Evolutionary conservation across 1,140 invertebrate genomes (phyloP).

Genomic region (Trypoxylus dichotomus): DNA sequence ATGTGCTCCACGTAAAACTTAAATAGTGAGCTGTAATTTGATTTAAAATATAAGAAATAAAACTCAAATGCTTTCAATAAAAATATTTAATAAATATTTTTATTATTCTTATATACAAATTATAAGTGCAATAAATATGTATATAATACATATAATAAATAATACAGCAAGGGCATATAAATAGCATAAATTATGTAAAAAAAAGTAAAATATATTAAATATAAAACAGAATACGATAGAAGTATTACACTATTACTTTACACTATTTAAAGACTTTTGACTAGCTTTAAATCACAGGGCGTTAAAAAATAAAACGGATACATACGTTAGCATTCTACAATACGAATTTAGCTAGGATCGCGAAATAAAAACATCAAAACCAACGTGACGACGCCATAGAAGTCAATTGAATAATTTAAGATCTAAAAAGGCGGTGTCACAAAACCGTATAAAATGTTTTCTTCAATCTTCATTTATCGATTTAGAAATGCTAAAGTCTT

Average conservation of each 20-base stretch:
- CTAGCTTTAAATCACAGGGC: conserved; percentile 5
- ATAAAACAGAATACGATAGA: neutral
- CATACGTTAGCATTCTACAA: neutral
- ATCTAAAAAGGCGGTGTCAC: neutral
- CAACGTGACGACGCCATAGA: neutral
- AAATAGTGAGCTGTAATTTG: too few relatives aligned
- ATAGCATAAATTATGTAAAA: neutral
- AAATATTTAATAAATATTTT: conserved; percentile 17
- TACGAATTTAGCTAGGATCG: neutral
- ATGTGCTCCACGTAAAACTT: too few relatives aligned
- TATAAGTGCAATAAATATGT: neutral
- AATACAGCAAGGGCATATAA: neutral
- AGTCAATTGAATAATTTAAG: neutral
- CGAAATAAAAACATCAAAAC: conserved; percentile 1
- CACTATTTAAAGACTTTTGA: neutral
- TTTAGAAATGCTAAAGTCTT: neutral
- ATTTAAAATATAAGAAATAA: neutral
- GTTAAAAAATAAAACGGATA: neutral
- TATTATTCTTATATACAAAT: neutral
- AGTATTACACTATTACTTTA: neutral
- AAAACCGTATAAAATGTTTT: conserved; percentile 1
- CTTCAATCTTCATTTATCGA: neutral
- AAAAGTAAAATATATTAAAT: neutral
- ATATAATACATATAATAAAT: neutral
- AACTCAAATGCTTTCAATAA: neutral